Percentiles rank a stretch among this genome's conserved stretches.
Conservation (phyloP, 2,888 invertebrate genomes). For the Siphonodentalium dalli region DNA sequence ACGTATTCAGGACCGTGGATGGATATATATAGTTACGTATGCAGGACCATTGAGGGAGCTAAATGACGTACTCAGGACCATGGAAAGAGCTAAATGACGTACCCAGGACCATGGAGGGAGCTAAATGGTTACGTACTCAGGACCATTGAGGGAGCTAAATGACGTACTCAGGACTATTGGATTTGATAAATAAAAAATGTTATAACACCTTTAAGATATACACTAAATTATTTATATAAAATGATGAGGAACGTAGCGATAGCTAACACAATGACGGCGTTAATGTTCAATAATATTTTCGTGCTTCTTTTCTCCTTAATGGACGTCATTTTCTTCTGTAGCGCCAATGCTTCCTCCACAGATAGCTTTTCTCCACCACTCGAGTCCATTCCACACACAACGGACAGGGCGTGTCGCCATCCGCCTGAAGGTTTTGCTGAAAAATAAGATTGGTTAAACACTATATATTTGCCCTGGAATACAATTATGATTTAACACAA, state of each 20-base stretch:
- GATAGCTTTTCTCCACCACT: neutral
- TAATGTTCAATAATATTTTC: slow-evolving; percentile 32
- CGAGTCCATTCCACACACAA: slow-evolving; percentile 13
- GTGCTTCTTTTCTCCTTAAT: slow-evolving; percentile 33
- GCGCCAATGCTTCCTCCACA: slow-evolving; percentile 5
- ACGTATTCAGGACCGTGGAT: too few relatives aligned
- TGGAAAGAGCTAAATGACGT: too few relatives aligned
- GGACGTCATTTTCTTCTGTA: slow-evolving; percentile 27
- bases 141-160: too few relatives aligned
- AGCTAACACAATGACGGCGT: slow-evolving; percentile 34
- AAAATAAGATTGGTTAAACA: neutral
- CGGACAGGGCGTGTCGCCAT: slow-evolving; percentile 2
- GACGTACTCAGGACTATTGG: too few relatives aligned
- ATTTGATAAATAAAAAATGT: too few relatives aligned
- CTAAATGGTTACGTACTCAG: too few relatives aligned
- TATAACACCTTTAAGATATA: too few relatives aligned
- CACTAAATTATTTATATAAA: slow-evolving; percentile 28
- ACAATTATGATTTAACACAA: too few relatives aligned
- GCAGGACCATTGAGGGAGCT: too few relatives aligned
- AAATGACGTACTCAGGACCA: too few relatives aligned
- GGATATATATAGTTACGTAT: too few relatives aligned
- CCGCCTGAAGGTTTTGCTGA: neutral
- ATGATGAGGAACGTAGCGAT: slow-evolving; percentile 41
- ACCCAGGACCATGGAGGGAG: too few relatives aligned
- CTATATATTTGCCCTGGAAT: neutral